Base-by-base conservation (phyloP, 2,797 vertebrate species). In the Lepidocolaptes lacrymiger region DNA sequence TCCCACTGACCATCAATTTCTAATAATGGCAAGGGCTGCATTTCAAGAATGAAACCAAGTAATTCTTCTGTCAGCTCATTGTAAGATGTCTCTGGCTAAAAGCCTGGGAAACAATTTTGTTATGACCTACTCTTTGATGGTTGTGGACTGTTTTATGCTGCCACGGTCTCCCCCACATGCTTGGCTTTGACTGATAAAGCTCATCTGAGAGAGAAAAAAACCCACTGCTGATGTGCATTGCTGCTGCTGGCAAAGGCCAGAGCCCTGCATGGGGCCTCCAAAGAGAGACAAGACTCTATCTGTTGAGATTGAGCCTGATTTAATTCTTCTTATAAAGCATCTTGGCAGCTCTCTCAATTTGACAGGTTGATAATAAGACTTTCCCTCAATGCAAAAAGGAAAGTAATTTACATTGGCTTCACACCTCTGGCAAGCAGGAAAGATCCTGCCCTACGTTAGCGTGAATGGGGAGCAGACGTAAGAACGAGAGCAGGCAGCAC, bases 371-470 rank as follows among this genome's bases (percentile, higher is more conserved):
- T 96, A 96, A 95, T 94, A 89, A 96, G 96, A 93, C 89, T 95
- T 93, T 87, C 71, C 86, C 51, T 89, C 80, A 34, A 87, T 83
- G 88, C 81, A 93, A 87, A 96, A 93, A 44, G 78, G 66, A 96
- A 95, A 96, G 96, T 92, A 95, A 96, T 97, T 96, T 96, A 96
- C 93, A 95, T 96, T 94, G 92, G 88, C 91, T 97, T 97, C 93
- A 94, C 94, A 96, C 95, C 93, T 97, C 88, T 91, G 74, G 91
- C 92, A 94, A 95, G 83, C 67, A 88, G 94, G 75, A 94, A 30
- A 84, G 82, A 93, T 95, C 51, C 66, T 93, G 88, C 93, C 74
- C 87, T 69, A 51, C 0, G 5, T 85, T 67, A 59, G 69, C 1
- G 2, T 67, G 88, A 93, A 55, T 8, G 39, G 84, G 84, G 81